phyloP scores from a whole-genome alignment of 37 sponge, comb jelly and placozoan species.

The Spongilla lacustris region DNA sequence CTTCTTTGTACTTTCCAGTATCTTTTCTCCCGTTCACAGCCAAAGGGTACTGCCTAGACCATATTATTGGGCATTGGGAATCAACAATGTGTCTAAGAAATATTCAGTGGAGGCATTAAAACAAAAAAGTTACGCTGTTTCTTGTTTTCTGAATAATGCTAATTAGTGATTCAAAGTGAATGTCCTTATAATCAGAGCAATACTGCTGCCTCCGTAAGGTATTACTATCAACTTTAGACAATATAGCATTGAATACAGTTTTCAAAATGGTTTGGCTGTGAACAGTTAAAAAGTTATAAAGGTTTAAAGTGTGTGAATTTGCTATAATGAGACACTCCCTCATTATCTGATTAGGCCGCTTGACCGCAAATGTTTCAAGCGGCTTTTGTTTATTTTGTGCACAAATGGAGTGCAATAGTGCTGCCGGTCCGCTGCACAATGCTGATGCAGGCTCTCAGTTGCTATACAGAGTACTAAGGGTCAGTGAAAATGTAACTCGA shows the following conservation, averaged over 20 bases:
- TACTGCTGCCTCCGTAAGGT: background rate
- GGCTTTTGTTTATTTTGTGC: background rate
- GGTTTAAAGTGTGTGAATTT: background rate
- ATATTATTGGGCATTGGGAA: background rate
- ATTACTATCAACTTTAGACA: background rate
- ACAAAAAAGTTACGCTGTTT: background rate
- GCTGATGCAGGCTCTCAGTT: constrained; percentile 1
- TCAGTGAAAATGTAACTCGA: background rate
- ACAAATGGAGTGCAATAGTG: background rate
- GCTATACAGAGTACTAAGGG: constrained; percentile 1
- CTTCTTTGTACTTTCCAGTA: background rate
- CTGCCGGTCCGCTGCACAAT: background rate
- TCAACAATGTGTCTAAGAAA: background rate
- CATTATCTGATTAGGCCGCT: background rate
- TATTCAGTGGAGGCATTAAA: background rate
- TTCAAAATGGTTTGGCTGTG: background rate
- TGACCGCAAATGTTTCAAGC: background rate
- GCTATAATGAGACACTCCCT: background rate
- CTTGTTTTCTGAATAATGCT: background rate
- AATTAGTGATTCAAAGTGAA: constrained; percentile 1
- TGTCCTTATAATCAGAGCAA: background rate
- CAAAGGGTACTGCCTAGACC: background rate
- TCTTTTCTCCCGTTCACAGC: background rate
- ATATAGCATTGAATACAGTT: background rate
- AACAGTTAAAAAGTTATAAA: background rate